Conservation (phyloP, 1,140 invertebrate genomes). For the Drosophila setifemur region DNA sequence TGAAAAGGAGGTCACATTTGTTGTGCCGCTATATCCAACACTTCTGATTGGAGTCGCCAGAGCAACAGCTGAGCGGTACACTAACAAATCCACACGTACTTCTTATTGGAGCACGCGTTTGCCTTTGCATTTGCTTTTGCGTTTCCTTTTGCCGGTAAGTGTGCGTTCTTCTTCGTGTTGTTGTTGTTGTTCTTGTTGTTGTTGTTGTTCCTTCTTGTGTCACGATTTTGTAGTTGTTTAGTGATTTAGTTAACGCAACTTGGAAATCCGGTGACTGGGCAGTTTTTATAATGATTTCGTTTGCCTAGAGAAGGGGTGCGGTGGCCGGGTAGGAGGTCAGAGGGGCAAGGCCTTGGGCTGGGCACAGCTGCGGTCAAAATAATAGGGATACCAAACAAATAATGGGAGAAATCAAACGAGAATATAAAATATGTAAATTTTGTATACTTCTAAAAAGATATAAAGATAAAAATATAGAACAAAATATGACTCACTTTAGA, state of each 20-base stretch:
- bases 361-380: neutral
- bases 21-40: neutral
- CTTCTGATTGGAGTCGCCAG: slow-evolving; percentile 17
- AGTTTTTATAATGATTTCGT: slow-evolving; percentile 36
- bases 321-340: no score
- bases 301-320: no score
- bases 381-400: neutral
- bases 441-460: no score
- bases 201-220: neutral
- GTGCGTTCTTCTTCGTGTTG: neutral
- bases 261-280: slow-evolving; percentile 15
- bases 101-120: slow-evolving; percentile 15
- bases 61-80: slow-evolving; percentile 50
- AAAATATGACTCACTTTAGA: no score
- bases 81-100: neutral
- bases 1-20: slow-evolving; percentile 33
- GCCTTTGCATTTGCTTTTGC: slow-evolving; percentile 18
- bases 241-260: slow-evolving; percentile 3
- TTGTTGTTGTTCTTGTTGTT: neutral
- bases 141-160: slow-evolving; percentile 41
- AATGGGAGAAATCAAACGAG: no score
- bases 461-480: no score
- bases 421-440: no score
- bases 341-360: slow-evolving; percentile 25
- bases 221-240: slow-evolving; percentile 7